Evolutionary conservation across 2,797 vertebrate species (phyloP).

Genomic region (Naso thynnoides): DNA sequence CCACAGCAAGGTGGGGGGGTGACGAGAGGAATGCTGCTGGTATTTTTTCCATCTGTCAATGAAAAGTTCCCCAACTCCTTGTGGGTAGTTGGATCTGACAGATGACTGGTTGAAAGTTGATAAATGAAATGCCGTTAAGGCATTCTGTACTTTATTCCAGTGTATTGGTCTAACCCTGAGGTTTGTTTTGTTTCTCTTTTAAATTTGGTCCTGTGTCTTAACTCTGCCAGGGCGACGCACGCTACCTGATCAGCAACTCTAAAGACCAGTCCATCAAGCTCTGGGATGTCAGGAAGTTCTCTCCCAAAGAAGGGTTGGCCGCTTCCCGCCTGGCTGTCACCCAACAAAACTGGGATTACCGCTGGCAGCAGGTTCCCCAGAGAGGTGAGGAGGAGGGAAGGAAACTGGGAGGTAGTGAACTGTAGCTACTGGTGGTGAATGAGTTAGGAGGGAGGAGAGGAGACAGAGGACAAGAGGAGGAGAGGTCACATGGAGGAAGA

Average conservation of each 20-base stretch:
- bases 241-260: conserved; percentile 95
- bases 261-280: conserved; percentile 97
- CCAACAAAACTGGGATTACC: conserved; percentile 96
- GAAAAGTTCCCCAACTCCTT: conserved; percentile 13
- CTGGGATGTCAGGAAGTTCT: conserved; percentile 94
- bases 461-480: conserved; percentile 13
- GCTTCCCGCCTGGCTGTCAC: conserved; percentile 92
- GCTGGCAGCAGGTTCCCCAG: conserved; percentile 95
- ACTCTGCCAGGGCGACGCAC: conserved; percentile 88
- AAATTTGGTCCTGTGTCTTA: background rate
- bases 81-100: conserved; percentile 10
- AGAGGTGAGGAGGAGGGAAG: conserved; percentile 83
- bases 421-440: background rate
- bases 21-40: conserved; percentile 9
- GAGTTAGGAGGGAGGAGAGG: conserved; percentile 13
- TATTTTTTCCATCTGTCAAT: conserved; percentile 39
- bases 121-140: conserved; percentile 11
- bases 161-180: background rate
- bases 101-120: conserved; percentile 4
- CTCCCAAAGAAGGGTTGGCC: conserved; percentile 90
- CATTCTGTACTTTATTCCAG: background rate
- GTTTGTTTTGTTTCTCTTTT: background rate
- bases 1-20: conserved; percentile 89
- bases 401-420: background rate
- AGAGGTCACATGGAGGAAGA: background rate